Evolutionary conservation across 1,140 invertebrate species (phyloP).

Genomic region (Heliothis virescens): DNA sequence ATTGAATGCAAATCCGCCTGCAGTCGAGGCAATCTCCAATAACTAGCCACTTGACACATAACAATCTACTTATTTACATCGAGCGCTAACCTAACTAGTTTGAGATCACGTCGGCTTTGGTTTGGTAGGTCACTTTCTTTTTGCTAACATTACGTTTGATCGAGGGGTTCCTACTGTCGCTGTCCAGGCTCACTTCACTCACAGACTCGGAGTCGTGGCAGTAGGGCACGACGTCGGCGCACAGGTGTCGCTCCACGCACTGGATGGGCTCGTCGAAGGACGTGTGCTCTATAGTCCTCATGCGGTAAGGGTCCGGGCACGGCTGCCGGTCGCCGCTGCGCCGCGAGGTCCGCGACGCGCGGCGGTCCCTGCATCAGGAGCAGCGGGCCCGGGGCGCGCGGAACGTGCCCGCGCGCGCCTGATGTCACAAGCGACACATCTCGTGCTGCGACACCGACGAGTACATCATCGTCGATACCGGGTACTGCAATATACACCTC

Average conservation of each 20-base stretch:
- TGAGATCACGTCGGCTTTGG: constrained; percentile 79
- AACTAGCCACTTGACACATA: constrained; percentile 16
- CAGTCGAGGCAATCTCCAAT: constrained; percentile 3
- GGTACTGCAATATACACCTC: constrained; percentile 76
- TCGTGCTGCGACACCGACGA: constrained; percentile 84
- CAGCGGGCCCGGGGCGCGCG: constrained; percentile 69
- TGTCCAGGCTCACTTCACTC: constrained; percentile 79
- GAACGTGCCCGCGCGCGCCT: constrained; percentile 76
- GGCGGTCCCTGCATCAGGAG: constrained; percentile 77
- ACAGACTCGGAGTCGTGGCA: constrained; percentile 78
- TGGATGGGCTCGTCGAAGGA: constrained; percentile 71
- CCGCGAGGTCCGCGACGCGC: constrained; percentile 63
- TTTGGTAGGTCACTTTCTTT: constrained; percentile 80
- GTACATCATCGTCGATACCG: constrained; percentile 85
- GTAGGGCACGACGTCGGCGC: constrained; percentile 60
- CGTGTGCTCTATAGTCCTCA: constrained; percentile 67
- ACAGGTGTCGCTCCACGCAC: constrained; percentile 72
- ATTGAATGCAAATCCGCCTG: background rate
- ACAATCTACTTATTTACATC: constrained; percentile 25
- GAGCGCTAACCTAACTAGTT: constrained; percentile 61
- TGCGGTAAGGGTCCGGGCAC: constrained; percentile 64
- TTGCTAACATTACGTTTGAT: constrained; percentile 69
- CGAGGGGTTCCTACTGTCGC: constrained; percentile 76
- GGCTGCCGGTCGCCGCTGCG: constrained; percentile 65
- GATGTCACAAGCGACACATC: constrained; percentile 85